Conservation (phyloP, 2,888 invertebrate species). For the Eulithis prunata region DNA sequence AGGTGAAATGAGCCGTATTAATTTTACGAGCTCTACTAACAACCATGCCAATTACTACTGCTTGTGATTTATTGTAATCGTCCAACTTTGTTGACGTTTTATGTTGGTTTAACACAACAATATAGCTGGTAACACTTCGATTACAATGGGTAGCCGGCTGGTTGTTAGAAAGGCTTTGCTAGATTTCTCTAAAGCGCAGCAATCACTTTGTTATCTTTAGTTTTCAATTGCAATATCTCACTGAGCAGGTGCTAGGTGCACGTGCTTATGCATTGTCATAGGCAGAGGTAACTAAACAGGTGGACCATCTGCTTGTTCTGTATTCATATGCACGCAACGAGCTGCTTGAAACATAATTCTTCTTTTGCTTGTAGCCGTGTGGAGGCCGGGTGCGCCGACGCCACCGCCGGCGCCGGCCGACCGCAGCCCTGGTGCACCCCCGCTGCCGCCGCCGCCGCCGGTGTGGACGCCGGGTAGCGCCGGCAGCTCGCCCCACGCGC, state of each 20-base stretch:
- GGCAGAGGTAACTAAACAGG: too few relatives aligned
- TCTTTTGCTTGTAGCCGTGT: constrained; percentile 62
- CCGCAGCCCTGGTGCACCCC: constrained; percentile 77
- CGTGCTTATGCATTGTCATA: too few relatives aligned
- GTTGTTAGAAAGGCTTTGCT: background rate
- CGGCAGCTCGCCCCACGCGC: constrained; percentile 88
- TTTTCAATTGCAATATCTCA: too few relatives aligned
- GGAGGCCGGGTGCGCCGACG: constrained; percentile 76
- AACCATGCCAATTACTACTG: constrained; percentile 33
- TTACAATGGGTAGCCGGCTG: background rate
- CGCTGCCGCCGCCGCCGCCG: constrained; percentile 86
- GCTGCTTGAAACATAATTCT: background rate
- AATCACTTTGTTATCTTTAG: too few relatives aligned
- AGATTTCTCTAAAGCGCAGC: too few relatives aligned
- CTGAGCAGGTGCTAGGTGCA: too few relatives aligned
- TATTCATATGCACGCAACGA: too few relatives aligned
- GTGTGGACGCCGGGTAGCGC: constrained; percentile 92
- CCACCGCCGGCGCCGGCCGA: constrained; percentile 63
- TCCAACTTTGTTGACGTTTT: constrained; percentile 33
- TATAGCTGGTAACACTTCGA: background rate
- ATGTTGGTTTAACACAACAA: constrained; percentile 13
- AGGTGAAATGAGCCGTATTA: constrained; percentile 47
- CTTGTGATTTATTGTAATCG: constrained; percentile 36
- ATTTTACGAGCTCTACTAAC: constrained; percentile 45
- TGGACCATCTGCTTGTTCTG: too few relatives aligned